phyloP scores from a whole-genome alignment of 1,140 invertebrate species.

The Drosophila bifasciata region DNA sequence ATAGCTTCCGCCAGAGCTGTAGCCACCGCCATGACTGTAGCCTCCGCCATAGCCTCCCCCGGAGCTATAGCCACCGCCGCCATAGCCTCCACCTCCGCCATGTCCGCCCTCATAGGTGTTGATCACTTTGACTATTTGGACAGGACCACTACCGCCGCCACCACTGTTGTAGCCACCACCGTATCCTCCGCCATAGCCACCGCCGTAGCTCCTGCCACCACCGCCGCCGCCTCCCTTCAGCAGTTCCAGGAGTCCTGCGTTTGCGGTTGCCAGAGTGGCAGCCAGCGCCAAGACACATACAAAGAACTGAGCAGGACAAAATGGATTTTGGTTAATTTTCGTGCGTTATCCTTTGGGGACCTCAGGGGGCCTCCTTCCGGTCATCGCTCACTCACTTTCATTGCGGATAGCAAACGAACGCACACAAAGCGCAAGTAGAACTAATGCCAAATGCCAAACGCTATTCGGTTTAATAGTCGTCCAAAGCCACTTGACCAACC shows the following conservation, averaged over 20 bases:
- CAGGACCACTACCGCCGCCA: conserved; percentile 31
- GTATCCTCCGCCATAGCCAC: conserved; percentile 29
- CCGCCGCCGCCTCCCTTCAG: conserved; percentile 61
- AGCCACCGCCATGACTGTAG: not conserved
- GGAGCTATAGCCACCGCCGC: conserved; percentile 29
- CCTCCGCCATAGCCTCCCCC: conserved; percentile 31
- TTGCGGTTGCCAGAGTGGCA: conserved; percentile 59
- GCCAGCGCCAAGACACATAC: conserved; percentile 70
- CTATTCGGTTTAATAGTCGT: conserved; percentile 64
- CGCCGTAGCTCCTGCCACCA: conserved; percentile 34
- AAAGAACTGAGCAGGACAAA: conserved; percentile 48
- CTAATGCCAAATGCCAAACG: conserved; percentile 64
- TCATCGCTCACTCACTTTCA: conserved; percentile 65
- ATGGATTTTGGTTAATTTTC: conserved; percentile 17
- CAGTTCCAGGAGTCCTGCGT: conserved; percentile 66
- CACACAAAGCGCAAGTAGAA: conserved; percentile 56
- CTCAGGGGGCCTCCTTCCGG: not conserved
- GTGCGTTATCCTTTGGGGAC: conserved; percentile 21
- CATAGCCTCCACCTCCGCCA: conserved; percentile 38
- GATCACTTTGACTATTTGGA: conserved; percentile 21
- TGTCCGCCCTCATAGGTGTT: conserved; percentile 37
- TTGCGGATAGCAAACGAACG: conserved; percentile 46
- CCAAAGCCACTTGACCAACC: conserved; percentile 33
- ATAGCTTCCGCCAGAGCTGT: conserved; percentile 12
- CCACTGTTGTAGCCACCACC: conserved; percentile 33